phyloP scores from a whole-genome alignment of 2,888 invertebrate genomes.

The Nemotelus pantherinus region DNA sequence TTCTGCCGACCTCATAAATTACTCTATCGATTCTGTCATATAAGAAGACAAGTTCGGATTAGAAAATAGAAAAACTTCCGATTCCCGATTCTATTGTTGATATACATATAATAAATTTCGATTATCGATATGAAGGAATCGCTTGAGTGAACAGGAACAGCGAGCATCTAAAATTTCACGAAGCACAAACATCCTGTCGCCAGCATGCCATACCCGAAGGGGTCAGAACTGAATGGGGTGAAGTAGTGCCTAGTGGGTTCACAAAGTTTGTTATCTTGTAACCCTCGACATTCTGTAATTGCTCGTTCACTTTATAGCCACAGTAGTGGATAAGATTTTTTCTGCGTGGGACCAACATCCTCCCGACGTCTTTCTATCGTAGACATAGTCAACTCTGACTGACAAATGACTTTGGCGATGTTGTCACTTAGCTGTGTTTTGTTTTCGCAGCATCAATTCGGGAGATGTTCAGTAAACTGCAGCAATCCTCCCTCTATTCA shows the following conservation, averaged over 20 bases:
- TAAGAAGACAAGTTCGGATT: conserved; percentile 29
- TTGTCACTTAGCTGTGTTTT: conserved; percentile 42
- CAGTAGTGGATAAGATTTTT: conserved; percentile 35
- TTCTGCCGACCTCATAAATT: conserved; percentile 20
- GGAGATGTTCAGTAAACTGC: conserved; percentile 23
- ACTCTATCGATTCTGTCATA: conserved; percentile 30
- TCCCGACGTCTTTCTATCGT: background rate
- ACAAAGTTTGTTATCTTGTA: conserved; percentile 39
- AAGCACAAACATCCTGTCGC: conserved; percentile 32
- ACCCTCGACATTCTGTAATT: conserved; percentile 41
- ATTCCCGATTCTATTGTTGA: conserved; percentile 38
- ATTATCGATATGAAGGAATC: conserved; percentile 42
- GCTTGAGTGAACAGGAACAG: conserved; percentile 40
- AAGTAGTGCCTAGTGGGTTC: conserved; percentile 14
- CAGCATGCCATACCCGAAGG: background rate
- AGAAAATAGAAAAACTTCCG: conserved; percentile 40
- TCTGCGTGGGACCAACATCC: conserved; percentile 5
- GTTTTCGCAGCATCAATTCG: conserved; percentile 37
- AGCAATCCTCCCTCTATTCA: background rate
- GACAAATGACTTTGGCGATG: conserved; percentile 45
- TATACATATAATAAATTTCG: conserved; percentile 44
- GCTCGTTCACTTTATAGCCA: conserved; percentile 20
- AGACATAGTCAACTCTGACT: background rate
- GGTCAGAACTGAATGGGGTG: conserved; percentile 34
- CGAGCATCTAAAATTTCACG: conserved; percentile 34